phyloP scores from a whole-genome alignment of 2,888 invertebrate species.

The Cistogaster globosa region DNA sequence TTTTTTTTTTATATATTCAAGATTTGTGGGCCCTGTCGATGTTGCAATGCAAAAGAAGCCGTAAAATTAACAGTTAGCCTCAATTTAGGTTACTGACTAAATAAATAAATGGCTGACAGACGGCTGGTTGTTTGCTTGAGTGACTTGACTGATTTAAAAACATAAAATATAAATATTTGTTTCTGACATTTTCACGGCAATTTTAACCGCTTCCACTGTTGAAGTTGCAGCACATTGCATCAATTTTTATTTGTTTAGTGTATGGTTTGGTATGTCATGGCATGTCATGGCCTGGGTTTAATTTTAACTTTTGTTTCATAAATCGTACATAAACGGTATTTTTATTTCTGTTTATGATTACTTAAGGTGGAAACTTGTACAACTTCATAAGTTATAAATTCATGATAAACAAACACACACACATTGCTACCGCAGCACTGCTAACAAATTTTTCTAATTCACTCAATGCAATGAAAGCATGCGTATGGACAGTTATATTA shows the following conservation, averaged over 20 bases:
- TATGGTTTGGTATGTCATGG: not conserved
- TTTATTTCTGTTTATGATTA: conserved; percentile 39
- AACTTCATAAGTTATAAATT: conserved; percentile 8
- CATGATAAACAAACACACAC: not conserved
- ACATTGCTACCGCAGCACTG: not conserved
- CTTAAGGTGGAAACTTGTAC: not conserved
- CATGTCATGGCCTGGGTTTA: not conserved
- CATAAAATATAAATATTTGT: conserved; percentile 71
- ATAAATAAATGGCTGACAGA: conserved; percentile 13
- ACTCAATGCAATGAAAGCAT: conserved; percentile 61
- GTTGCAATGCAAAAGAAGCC: conserved; percentile 69
- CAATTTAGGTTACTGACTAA: conserved; percentile 72
- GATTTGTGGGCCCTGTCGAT: conserved; percentile 36
- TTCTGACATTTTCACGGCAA: conserved; percentile 60
- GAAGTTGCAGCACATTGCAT: conserved; percentile 19
- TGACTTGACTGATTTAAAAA: conserved; percentile 46
- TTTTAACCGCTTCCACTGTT: conserved; percentile 7
- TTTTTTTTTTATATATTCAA: conserved; percentile 25
- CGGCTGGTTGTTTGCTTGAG: not conserved
- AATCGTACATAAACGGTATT: conserved; percentile 11
- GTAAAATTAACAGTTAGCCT: conserved; percentile 74
- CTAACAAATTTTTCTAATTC: conserved; percentile 2
- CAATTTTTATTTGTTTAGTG: conserved; percentile 32
- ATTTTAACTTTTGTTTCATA: conserved; percentile 5
- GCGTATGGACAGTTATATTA: conserved; percentile 31